Evolutionary conservation across 2,797 vertebrate genomes (phyloP).

Genomic region (Brotula barbata): DNA sequence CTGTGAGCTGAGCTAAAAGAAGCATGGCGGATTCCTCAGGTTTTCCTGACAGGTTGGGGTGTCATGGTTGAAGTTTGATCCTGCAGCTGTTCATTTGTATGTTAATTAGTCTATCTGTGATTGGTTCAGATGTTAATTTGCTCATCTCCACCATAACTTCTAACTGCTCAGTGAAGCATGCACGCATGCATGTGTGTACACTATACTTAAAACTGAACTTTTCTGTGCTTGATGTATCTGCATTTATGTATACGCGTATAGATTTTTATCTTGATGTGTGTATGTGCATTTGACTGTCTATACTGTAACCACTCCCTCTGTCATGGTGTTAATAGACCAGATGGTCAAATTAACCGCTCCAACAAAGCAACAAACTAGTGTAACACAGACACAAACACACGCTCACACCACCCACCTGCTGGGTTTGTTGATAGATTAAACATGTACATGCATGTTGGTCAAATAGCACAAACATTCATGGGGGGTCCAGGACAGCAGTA

Average conservation of each 20-base stretch:
- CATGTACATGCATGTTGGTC: slow-evolving; percentile 60
- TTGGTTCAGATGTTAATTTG: slow-evolving; percentile 58
- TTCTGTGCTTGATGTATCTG: neutral
- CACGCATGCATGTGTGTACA: slow-evolving; percentile 6
- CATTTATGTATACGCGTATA: slow-evolving; percentile 13
- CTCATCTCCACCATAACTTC: slow-evolving; percentile 50
- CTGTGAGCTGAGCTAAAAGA: slow-evolving; percentile 20
- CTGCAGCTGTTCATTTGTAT: slow-evolving; percentile 56
- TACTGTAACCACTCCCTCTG: slow-evolving; percentile 74
- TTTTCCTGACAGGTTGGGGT: slow-evolving; percentile 50
- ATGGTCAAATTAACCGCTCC: slow-evolving; percentile 81
- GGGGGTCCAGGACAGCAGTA: slow-evolving; percentile 11
- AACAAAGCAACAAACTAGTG: slow-evolving; percentile 79
- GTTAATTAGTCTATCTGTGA: slow-evolving; percentile 54
- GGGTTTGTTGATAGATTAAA: slow-evolving; percentile 64
- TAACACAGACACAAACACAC: slow-evolving; percentile 47
- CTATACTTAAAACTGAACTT: slow-evolving; percentile 12
- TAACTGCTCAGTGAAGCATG: slow-evolving; percentile 43
- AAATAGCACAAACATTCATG: slow-evolving; percentile 31
- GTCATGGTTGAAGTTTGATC: slow-evolving; percentile 48
- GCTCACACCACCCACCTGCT: slow-evolving; percentile 62
- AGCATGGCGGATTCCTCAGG: slow-evolving; percentile 11
- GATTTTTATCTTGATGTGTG: slow-evolving; percentile 10
- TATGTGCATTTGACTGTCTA: slow-evolving; percentile 24
- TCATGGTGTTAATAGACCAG: slow-evolving; percentile 74